Evolutionary conservation across 2,888 invertebrate species (phyloP).

Genomic region (Notodonta ziczac): DNA sequence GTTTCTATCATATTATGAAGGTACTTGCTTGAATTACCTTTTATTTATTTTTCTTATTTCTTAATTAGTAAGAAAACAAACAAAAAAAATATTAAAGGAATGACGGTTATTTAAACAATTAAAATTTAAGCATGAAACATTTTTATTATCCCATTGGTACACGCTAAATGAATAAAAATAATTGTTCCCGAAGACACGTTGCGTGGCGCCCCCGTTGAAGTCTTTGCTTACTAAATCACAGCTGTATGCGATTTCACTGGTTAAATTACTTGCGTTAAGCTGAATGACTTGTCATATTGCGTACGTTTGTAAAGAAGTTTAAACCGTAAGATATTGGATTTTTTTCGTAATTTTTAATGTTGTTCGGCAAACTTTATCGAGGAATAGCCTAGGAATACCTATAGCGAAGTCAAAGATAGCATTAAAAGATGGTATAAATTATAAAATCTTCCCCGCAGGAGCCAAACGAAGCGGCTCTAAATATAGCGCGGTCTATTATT

Average conservation of each 20-base stretch:
- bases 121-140: no score
- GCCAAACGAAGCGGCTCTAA: conserved; percentile 69
- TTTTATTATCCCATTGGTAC: no score
- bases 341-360: background rate
- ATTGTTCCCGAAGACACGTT: background rate
- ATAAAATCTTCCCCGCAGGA: conserved; percentile 48
- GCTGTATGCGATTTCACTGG: background rate
- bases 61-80: no score
- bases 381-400: conserved; percentile 8
- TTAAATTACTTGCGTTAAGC: background rate
- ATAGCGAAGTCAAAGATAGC: conserved; percentile 12
- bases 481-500: conserved; percentile 69
- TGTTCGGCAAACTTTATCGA: background rate
- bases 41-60: no score
- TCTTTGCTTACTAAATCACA: conserved; percentile 29
- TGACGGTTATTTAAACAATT: no score
- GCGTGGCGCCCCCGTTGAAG: conserved; percentile 31
- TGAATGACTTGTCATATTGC: no score
- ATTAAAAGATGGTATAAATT: conserved; percentile 49
- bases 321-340: background rate
- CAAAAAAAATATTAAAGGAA: no score
- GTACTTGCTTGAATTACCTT: no score
- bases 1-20: no score
- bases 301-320: background rate
- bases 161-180: no score